Evolutionary conservation across 2,888 invertebrate species (phyloP), one percentile per base, ranked within the genome.

Genomic region (Ennomos fuscantarius): DNA sequence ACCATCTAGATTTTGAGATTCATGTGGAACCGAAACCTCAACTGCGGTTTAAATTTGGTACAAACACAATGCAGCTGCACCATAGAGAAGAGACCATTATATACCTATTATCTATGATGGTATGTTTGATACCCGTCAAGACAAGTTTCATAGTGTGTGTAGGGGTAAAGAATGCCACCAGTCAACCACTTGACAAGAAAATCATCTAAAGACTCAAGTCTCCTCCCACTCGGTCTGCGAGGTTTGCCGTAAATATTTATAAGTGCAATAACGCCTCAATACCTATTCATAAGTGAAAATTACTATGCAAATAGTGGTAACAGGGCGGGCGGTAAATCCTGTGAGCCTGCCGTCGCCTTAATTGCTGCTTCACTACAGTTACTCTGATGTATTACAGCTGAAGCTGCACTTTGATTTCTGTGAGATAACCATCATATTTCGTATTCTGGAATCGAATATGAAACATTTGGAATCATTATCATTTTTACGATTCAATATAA

Each of bases 271-370:
- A 87, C 78, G 80, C 84, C 83, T 82, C 87, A 88, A 89, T 89
- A 87, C 84, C 85, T 91, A 91, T 90, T 92, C 90, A 90, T 91
- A 90, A 91, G 90, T 90, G 91, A 92, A 91, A 89, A 92, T 92
- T 87, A 89, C 87, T 89, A 91, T 91, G 91, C 88, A 88, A 91
- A 91, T 90, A 85, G 84, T 85, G 82, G 83, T 79, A 78, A 82
- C 78, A 74, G 80, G 84, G 86, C 82, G 86, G 84, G 78, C 72
- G 68, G 84, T 83, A 81, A 80, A 84, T 87, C 82, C 77, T 69
- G 65, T 76, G 70, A 71, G 82, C 74, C 82, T 82, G 79, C 73
- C 70, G 68, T 71, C 72, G 75, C 77, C 81, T 82, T 88, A 87
- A 88, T 88, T 82, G 81, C 79, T 70, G 73, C 73, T 75, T 68